Evolutionary conservation across 2,797 vertebrate genomes (phyloP).

Genomic region (Crocidura indochinensis): DNA sequence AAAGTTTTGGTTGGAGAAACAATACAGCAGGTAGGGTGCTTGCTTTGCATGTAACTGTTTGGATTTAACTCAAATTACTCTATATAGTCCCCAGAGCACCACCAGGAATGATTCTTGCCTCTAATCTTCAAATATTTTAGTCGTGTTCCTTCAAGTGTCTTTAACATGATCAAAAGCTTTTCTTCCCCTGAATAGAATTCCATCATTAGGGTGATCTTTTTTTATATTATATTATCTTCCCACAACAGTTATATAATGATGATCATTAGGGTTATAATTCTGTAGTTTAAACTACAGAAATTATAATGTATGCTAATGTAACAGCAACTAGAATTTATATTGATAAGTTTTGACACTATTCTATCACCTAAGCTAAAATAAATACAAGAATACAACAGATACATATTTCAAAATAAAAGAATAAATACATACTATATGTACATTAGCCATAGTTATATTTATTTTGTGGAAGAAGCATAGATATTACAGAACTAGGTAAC

Average conservation of each 20-base stretch:
- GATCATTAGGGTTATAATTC: background rate
- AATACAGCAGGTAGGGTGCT: no score
- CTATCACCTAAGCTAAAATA: no score
- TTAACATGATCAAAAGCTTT: constrained; percentile 39
- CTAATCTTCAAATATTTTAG: constrained; percentile 11
- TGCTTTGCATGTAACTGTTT: no score
- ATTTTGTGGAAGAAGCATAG: background rate
- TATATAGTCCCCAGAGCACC: no score
- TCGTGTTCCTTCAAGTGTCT: background rate
- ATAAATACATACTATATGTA: background rate
- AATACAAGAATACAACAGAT: no score
- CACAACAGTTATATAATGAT: background rate
- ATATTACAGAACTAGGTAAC: background rate
- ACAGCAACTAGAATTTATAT: no score
- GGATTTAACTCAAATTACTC: no score
- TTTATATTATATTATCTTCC: background rate
- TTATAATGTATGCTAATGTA: background rate
- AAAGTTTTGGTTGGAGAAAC: no score
- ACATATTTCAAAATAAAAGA: no score
- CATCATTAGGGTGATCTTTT: background rate
- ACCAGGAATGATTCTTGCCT: no score
- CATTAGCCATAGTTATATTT: background rate
- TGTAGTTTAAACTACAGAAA: background rate
- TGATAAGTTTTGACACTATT: no score
- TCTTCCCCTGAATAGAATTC: background rate